phyloP scores from a whole-genome alignment of 2,113 vertebrate genomes.

The Eudyptes chrysolophus region DNA sequence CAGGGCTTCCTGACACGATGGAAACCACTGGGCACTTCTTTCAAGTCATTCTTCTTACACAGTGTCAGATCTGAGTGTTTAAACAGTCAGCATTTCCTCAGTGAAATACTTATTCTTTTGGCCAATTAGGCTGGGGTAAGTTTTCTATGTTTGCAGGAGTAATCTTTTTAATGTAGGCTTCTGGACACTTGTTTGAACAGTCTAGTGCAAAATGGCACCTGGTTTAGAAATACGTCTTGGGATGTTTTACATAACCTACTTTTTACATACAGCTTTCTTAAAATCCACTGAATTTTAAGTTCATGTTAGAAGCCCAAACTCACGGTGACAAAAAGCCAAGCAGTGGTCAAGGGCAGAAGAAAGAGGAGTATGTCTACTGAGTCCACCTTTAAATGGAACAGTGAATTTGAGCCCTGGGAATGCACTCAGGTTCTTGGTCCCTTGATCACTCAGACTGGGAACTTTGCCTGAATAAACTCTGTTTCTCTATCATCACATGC shows the following conservation, averaged over 20 bases:
- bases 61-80: constrained; percentile 67
- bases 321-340: not conserved
- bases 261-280: not conserved
- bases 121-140: not conserved
- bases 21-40: constrained; percentile 55
- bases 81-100: constrained; percentile 63
- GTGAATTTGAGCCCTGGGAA: not conserved
- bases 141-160: not conserved
- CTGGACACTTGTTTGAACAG: not conserved
- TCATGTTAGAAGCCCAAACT: not conserved
- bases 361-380: not conserved
- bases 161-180: not conserved
- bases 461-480: not conserved
- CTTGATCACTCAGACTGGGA: not conserved
- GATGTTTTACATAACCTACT: not conserved
- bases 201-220: not conserved
- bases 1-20: constrained; percentile 67
- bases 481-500: not conserved
- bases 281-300: not conserved
- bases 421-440: not conserved
- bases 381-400: not conserved
- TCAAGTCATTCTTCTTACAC: constrained; percentile 68
- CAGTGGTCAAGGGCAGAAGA: not conserved
- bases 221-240: not conserved
- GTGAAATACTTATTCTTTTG: not conserved